These are phyloP conservation scores for Chloroceryle amazona DNA, from an alignment of 2,797 vertebrate genomes.

Conservation along the genomic window DNA sequence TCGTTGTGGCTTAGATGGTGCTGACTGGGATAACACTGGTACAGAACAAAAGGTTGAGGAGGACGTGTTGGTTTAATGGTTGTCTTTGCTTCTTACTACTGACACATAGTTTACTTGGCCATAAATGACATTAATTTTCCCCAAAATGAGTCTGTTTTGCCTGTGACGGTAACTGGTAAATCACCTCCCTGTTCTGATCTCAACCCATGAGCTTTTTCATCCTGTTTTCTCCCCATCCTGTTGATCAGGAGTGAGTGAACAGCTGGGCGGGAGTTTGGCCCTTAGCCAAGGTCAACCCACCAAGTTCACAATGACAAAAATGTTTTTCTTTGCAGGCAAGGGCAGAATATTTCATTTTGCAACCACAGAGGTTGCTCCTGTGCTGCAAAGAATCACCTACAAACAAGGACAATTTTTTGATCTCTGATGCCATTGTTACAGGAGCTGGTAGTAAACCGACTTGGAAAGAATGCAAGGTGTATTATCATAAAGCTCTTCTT, in stretches of 20 bases:
- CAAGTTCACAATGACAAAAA: background rate
- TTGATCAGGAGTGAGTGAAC: background rate
- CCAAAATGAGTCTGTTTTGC: background rate
- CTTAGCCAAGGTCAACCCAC: background rate
- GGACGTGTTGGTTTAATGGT: background rate
- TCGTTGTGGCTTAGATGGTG: too few species aligned
- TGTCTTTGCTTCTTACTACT: background rate
- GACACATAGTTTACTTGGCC: background rate
- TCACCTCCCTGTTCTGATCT: background rate
- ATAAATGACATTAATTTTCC: background rate
- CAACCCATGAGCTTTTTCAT: background rate
- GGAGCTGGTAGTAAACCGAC: background rate
- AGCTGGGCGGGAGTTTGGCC: background rate
- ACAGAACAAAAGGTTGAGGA: too few species aligned
- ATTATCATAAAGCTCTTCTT: background rate
- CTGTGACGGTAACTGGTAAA: background rate
- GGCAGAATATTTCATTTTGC: background rate
- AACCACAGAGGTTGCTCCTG: background rate
- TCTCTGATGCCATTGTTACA: background rate
- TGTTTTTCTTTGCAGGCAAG: background rate
- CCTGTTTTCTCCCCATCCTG: background rate
- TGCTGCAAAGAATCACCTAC: background rate
- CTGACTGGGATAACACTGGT: too few species aligned
- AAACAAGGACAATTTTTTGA: background rate
- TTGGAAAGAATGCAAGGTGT: background rate